Base-by-base conservation (phyloP, 2,888 invertebrate species). In the Auanema sp. region DNA sequence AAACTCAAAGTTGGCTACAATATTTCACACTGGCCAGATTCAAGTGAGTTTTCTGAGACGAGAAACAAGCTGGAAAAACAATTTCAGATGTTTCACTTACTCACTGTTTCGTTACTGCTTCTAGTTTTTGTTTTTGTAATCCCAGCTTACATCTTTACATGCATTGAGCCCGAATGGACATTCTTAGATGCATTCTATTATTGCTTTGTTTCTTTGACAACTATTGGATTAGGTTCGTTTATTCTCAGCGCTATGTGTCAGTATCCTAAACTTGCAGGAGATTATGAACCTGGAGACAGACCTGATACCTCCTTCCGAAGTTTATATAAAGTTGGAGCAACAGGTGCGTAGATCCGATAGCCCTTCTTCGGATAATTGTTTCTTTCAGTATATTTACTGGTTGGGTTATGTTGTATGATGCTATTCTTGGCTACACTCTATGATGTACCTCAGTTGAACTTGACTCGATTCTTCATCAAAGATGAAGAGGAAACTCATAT, bases 141-240 rank as follows among this genome's bases (percentile, higher is more conserved):
- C 51, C 93, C 93, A 0, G 91, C 92, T 0, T 87, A 87, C 40
- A 86, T 90, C 52, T 92, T 92, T 85, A 88, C 90, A 18, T 85
- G 86, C 54, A 84, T 93, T 67, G 93, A 93, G 60, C 51, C 68
- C 16, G 79, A 79, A 40, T 81, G 80, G 81, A 90, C 90, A 84
- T 91, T 89, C 84, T 86, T 93, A 72, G 93, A 93, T 86, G 90
- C 92, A 0, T 88, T 93, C 82, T 93, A 93, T 86, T 93, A 92
- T 85, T 92, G 92, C 85, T 92, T 92, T 86, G 91, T 93, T 78
- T 92, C 92, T 14, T 86, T 93, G 71, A 92, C 92, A 24, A 92
- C 92, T 68, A 91, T 93, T 80, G 91, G 92, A 14, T 87, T 93
- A 2, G 92, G 78, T 49, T 41, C 6, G 43, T 53, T 16, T 0